Evolutionary conservation across 1,140 invertebrate species (phyloP), one percentile per base, ranked within the genome.

Genomic region (Conopomorpha cramerella): DNA sequence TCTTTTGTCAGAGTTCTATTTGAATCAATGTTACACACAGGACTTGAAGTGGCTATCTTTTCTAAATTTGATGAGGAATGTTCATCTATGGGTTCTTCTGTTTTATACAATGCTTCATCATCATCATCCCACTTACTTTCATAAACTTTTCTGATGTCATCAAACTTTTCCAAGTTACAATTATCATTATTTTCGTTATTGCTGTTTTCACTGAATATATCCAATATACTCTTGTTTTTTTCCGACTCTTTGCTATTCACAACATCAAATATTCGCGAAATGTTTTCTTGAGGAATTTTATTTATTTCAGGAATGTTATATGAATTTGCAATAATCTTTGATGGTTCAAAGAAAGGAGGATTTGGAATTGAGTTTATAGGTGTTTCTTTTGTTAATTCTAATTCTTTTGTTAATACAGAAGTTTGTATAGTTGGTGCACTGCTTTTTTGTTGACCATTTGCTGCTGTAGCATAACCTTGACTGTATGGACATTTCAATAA

Each of bases 51-150:
- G n/a, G n/a, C 28, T 43, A 36, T 43, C n/a, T 51, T 46, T 37
- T 40, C 51, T 4, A 43, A 43, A 7, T 55, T 45, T 26, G 45
- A 52, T 11, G 50, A 48, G 26, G 42, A 42, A 18, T 52, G 36
- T 32, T 51, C 34, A 38, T 27, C 16, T 34, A 43, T 30, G 34
- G 45, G 33, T n/a, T 50, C 38, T 46, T 61, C 60, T 30, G 56
- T 55, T 55, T 59, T 68, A 42, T 79, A 79, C 14, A 79, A 55
- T 39, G 57, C 74, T 41, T 79, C 77, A 46, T 79, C 73, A 40
- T 78, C 74, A 37, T 63, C 65, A 55, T 77, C 62, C 72, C 72
- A 77, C 17, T 56, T 42, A 34, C 42, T 48, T 41, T 64, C 57
- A 46, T 60, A 65, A n/a, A 30, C 46, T 60, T 60, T 67, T 27